These are phyloP conservation scores for Chrysocyon brachyurus DNA, from an alignment of 2,797 vertebrate genomes.

Conservation along the genomic window DNA sequence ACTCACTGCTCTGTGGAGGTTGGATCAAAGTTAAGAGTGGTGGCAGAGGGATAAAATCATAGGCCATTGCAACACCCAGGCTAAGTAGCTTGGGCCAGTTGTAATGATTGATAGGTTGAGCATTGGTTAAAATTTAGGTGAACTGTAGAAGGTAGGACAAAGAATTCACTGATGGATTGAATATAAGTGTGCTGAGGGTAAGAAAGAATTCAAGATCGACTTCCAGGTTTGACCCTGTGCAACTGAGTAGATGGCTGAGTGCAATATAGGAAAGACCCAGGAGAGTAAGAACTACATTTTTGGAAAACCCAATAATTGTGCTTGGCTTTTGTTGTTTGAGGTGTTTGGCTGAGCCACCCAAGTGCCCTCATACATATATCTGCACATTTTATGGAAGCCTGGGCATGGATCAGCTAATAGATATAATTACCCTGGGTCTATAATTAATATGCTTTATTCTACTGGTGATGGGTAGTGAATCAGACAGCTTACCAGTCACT, in stretches of 20 bases:
- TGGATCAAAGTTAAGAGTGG: background rate
- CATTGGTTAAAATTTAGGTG: background rate
- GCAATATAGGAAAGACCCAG: background rate
- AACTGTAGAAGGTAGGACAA: background rate
- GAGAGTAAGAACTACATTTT: background rate
- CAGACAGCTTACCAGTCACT: background rate
- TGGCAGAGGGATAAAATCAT: background rate
- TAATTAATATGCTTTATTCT: background rate
- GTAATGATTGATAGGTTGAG: background rate
- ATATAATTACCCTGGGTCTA: background rate
- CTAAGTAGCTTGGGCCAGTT: background rate
- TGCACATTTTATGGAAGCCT: background rate
- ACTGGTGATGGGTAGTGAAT: background rate
- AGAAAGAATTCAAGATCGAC: background rate
- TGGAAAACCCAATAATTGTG: background rate
- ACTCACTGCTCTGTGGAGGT: background rate
- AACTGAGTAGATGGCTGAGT: background rate
- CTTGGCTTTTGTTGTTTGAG: background rate
- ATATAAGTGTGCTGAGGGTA: background rate
- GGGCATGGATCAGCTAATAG: background rate
- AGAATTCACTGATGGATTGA: background rate
- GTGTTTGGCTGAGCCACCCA: background rate
- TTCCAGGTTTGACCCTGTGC: background rate
- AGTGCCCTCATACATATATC: background rate
- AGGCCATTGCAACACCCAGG: background rate